Percentiles rank a stretch among this genome's conserved stretches.
Conservation (phyloP, 2,113 vertebrate genomes). For the Rhinoderma darwinii region DNA sequence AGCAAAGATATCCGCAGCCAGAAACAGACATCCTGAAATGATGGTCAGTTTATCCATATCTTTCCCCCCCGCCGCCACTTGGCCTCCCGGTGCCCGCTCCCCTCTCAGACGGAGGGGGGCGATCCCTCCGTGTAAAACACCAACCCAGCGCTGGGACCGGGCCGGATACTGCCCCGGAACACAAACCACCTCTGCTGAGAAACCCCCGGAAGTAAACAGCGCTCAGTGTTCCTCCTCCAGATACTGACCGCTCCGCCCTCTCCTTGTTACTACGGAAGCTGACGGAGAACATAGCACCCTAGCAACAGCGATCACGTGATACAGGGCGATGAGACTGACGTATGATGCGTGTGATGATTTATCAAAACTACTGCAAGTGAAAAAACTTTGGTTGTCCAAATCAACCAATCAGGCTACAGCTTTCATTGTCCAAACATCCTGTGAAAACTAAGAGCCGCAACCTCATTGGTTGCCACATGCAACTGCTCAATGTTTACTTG, state of each 20-base stretch:
- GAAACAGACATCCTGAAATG: constrained; percentile 95
- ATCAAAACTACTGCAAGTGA: no score
- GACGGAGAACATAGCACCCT: not conserved
- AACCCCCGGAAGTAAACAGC: constrained; percentile 48
- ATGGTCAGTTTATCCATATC: constrained; percentile 96
- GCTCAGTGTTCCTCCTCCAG: not conserved
- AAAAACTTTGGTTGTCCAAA: no score
- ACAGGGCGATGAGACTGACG: not conserved
- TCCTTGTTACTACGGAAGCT: constrained; percentile 51
- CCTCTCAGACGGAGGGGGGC: constrained; percentile 62
- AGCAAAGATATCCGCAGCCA: constrained; percentile 94
- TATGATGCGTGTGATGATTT: no score
- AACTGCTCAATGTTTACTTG: no score
- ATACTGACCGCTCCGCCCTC: not conserved
- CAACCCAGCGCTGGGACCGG: constrained; percentile 60
- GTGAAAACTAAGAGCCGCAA: no score
- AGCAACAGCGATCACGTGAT: constrained; percentile 32
- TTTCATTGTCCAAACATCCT: no score
- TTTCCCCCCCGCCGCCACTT: constrained; percentile 69
- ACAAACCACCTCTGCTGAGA: constrained; percentile 11
- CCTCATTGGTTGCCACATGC: no score
- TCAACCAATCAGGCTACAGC: no score
- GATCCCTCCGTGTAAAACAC: constrained; percentile 63
- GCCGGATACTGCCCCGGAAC: constrained; percentile 63
- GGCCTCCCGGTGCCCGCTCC: constrained; percentile 70